Evolutionary conservation across 2,888 invertebrate species (phyloP).

Genomic region (Tenthredo livida): DNA sequence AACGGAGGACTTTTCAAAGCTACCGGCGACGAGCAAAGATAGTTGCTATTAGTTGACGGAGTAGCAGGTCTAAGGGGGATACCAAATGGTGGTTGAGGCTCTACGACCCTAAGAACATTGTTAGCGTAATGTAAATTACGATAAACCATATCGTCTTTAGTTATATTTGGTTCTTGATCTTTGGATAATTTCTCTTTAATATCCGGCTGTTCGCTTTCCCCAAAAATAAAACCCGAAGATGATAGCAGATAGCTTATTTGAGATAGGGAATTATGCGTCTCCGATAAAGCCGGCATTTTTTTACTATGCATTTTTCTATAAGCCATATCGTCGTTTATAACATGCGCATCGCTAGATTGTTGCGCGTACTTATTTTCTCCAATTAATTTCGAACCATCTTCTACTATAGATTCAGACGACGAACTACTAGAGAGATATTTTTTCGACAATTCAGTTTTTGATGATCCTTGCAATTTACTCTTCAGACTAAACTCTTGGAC

Average conservation of each 20-base stretch:
- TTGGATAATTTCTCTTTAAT: constrained; percentile 57
- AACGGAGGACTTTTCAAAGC: constrained; percentile 78
- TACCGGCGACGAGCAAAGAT: constrained; percentile 81
- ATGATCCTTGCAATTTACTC: constrained; percentile 66
- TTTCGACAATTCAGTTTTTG: constrained; percentile 57
- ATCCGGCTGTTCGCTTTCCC: constrained; percentile 49
- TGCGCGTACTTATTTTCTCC: constrained; percentile 71
- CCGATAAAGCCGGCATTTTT: constrained; percentile 72
- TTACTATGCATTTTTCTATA: constrained; percentile 85
- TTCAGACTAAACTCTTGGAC: constrained; percentile 79
- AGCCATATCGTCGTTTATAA: constrained; percentile 89
- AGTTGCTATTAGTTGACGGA: constrained; percentile 90
- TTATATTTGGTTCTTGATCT: constrained; percentile 90
- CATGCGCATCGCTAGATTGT: constrained; percentile 61
- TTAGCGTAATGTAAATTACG: constrained; percentile 90
- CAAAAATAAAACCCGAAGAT: constrained; percentile 82
- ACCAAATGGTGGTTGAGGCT: constrained; percentile 94
- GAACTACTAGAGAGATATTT: constrained; percentile 65
- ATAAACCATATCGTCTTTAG: constrained; percentile 91
- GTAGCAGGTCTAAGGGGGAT: constrained; percentile 93
- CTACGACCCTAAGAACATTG: constrained; percentile 81
- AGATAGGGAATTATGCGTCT: constrained; percentile 78
- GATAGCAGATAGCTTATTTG: constrained; percentile 85
- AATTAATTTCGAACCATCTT: constrained; percentile 46
- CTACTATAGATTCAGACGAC: constrained; percentile 36